Evolutionary conservation across 2,888 invertebrate species (phyloP).

Genomic region (Melanostoma scalare): DNA sequence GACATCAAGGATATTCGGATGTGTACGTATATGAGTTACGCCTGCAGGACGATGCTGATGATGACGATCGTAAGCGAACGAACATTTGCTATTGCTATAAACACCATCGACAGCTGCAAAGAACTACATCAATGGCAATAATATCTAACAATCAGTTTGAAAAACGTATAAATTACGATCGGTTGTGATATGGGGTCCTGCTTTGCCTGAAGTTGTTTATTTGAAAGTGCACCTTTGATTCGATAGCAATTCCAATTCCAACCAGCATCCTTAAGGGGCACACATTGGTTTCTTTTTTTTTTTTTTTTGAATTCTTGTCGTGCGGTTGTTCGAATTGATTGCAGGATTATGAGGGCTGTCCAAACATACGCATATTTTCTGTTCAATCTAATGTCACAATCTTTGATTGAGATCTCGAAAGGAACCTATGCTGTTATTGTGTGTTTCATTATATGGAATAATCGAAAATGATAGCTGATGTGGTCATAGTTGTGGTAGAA

Average conservation of each 20-base stretch:
- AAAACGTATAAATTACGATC: slow-evolving; percentile 67
- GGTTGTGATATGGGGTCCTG: slow-evolving; percentile 28
- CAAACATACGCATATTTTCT: slow-evolving; percentile 37
- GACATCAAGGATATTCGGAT: slow-evolving; percentile 54
- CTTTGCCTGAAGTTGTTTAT: slow-evolving; percentile 16
- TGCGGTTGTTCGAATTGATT: slow-evolving; percentile 53
- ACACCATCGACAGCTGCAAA: slow-evolving; percentile 61
- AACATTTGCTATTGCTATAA: slow-evolving; percentile 63
- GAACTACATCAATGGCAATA: slow-evolving; percentile 36
- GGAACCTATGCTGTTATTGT: background rate
- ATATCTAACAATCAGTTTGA: slow-evolving; percentile 54
- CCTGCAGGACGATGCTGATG: slow-evolving; percentile 47
- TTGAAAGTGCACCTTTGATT: slow-evolving; percentile 49
- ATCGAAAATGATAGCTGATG: no score
- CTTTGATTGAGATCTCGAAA: slow-evolving; percentile 56
- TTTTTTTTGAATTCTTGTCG: slow-evolving; percentile 6
- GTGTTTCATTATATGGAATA: background rate
- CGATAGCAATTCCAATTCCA: slow-evolving; percentile 3
- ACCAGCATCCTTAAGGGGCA: slow-evolving; percentile 61
- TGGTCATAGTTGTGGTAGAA: no score
- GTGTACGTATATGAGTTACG: slow-evolving; percentile 42
- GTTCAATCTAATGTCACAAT: slow-evolving; percentile 50
- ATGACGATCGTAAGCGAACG: slow-evolving; percentile 14
- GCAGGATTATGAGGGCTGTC: slow-evolving; percentile 68
- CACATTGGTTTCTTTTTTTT: slow-evolving; percentile 17